These are phyloP conservation scores for Otus scops DNA, from an alignment of 2,797 vertebrate species.

Conservation along the genomic window DNA sequence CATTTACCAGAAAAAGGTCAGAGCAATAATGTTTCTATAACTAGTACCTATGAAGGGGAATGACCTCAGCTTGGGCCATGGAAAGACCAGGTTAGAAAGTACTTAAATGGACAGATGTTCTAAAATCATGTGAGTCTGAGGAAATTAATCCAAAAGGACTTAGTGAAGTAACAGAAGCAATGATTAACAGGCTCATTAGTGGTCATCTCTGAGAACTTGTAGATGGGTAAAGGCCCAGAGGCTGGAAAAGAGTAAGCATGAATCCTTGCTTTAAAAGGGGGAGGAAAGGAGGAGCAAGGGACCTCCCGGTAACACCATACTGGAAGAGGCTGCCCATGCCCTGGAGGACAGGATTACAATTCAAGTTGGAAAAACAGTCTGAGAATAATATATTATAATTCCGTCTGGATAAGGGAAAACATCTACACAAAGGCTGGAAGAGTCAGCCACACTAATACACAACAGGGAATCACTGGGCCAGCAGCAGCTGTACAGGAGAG, in stretches of 20 bases:
- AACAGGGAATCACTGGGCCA: not conserved
- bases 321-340: not conserved
- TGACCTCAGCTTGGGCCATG: not conserved
- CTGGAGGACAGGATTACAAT: not conserved
- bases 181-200: not conserved
- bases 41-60: not conserved
- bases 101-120: not conserved
- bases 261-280: not conserved
- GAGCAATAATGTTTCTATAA: not conserved
- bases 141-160: not conserved
- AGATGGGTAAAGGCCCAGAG: not conserved
- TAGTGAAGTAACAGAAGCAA: not conserved
- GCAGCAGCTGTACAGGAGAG: not conserved
- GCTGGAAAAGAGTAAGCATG: not conserved
- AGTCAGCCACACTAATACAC: not conserved
- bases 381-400: not conserved
- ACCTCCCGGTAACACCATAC: not conserved
- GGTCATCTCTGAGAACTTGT: not conserved
- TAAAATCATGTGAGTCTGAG: not conserved
- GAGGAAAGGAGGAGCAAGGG: not conserved
- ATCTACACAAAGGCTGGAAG: not conserved
- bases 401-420: not conserved
- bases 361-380: not conserved
- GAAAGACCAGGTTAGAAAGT: not conserved
- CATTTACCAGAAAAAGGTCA: not conserved